Evolutionary conservation across 2,797 vertebrate genomes (phyloP).

Genomic region (Scarus forsteni): DNA sequence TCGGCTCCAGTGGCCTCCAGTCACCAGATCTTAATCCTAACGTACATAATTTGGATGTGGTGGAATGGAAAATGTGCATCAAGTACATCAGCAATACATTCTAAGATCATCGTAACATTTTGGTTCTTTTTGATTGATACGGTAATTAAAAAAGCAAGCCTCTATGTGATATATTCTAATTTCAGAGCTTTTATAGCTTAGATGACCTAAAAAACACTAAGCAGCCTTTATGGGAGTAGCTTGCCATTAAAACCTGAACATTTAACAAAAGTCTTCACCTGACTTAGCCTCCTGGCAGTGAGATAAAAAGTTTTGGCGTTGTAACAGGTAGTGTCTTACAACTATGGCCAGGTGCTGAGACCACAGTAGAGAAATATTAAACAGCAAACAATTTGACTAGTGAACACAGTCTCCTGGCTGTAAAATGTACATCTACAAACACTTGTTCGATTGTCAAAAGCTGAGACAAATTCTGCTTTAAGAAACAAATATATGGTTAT

Average conservation of each 20-base stretch:
- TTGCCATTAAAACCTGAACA: not conserved
- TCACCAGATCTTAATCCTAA: too few relatives aligned
- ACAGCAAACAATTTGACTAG: slow-evolving; percentile 3
- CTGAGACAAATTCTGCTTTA: too few relatives aligned
- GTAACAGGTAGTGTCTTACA: not conserved
- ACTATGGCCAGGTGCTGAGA: not conserved
- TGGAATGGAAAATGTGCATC: too few relatives aligned
- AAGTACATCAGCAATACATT: too few relatives aligned
- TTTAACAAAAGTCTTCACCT: not conserved
- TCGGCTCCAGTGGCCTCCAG: too few relatives aligned
- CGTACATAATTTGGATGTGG: too few relatives aligned
- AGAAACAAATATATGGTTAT: not conserved
- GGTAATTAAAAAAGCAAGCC: too few relatives aligned
- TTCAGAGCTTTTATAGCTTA: too few relatives aligned
- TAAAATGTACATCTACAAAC: not conserved
- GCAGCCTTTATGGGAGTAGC: not conserved
- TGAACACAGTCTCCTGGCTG: not conserved
- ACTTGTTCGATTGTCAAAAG: not conserved
- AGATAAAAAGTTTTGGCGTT: not conserved
- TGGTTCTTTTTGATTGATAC: too few relatives aligned
- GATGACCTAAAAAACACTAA: not conserved
- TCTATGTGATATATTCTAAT: too few relatives aligned
- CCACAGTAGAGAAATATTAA: slow-evolving; percentile 20
- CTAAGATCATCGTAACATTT: too few relatives aligned
- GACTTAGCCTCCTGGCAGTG: not conserved